Percentiles rank a stretch among this genome's conserved stretches.
Conservation (phyloP, 2,888 invertebrate genomes). For the Nineta flava region DNA sequence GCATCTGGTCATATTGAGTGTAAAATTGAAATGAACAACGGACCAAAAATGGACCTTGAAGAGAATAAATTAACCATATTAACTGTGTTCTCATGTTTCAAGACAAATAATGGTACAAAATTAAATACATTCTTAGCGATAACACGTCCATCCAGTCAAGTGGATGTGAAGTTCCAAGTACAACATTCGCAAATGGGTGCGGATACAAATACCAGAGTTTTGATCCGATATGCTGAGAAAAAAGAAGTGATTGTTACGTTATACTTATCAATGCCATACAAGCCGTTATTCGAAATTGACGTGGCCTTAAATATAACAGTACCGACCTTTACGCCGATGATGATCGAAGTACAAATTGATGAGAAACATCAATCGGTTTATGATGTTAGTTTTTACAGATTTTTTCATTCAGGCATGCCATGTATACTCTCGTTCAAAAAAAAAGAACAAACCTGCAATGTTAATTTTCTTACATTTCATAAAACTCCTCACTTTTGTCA, state of each 20-base stretch:
- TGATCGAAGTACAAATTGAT: constrained; percentile 42
- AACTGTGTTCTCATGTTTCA: constrained; percentile 41
- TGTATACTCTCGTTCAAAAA: not conserved
- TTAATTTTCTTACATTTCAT: too few species aligned
- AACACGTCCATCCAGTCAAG: constrained; percentile 44
- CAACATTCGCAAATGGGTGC: constrained; percentile 34
- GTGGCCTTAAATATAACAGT: constrained; percentile 56
- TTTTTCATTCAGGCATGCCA: constrained; percentile 9
- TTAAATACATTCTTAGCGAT: constrained; percentile 45
- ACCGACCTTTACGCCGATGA: constrained; percentile 56
- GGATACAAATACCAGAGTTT: constrained; percentile 33
- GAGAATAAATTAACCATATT: constrained; percentile 43
- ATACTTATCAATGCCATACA: constrained; percentile 46
- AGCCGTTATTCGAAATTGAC: constrained; percentile 48
- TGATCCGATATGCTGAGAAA: constrained; percentile 39
- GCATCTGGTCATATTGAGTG: constrained; percentile 56
- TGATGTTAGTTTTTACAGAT: constrained; percentile 34
- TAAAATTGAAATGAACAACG: constrained; percentile 51
- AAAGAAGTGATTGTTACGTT: constrained; percentile 40
- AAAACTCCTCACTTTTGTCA: too few species aligned
- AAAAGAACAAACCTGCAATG: too few species aligned
- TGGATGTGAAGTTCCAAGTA: constrained; percentile 44
- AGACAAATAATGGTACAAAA: constrained; percentile 42
- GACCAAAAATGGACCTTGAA: constrained; percentile 38
- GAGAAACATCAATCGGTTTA: constrained; percentile 53